A percentile compares a stretch with the other conserved stretches of the same genome.
phyloP scores from a whole-genome alignment of 1,140 invertebrate genomes.

The Brachionus rotundiformis region DNA sequence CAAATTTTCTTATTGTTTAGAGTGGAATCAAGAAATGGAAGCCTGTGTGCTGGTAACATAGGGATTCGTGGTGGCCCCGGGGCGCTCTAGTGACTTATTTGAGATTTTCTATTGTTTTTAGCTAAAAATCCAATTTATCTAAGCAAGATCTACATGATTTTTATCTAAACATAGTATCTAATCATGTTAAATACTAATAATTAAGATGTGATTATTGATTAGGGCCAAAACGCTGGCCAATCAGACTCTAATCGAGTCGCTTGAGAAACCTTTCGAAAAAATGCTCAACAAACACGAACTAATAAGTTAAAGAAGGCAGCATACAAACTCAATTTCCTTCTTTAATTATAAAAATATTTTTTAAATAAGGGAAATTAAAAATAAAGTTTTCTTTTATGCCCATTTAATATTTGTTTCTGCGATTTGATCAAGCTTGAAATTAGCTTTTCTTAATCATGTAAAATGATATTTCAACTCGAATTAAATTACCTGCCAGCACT shows the following conservation, averaged over 20 bases:
- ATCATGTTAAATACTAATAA: slow-evolving; percentile 36
- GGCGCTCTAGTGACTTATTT: slow-evolving; percentile 26
- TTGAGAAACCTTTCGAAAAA: neutral
- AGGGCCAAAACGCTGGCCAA: neutral
- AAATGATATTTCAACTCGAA: slow-evolving; percentile 37
- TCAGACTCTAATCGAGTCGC: neutral
- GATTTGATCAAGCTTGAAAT: slow-evolving; percentile 45
- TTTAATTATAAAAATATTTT: slow-evolving; percentile 10
- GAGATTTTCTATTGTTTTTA: slow-evolving; percentile 23
- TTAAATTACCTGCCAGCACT: slow-evolving; percentile 19
- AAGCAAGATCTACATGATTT: slow-evolving; percentile 24
- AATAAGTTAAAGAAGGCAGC: neutral
- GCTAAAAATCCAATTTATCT: neutral
- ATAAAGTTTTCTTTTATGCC: slow-evolving; percentile 28
- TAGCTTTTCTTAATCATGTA: slow-evolving; percentile 42
- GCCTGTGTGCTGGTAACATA: neutral
- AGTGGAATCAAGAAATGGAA: neutral
- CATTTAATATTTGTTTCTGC: slow-evolving; percentile 21
- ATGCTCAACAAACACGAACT: slow-evolving; percentile 22
- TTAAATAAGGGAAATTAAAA: slow-evolving; percentile 23
- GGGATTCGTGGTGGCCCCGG: neutral
- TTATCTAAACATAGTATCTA: slow-evolving; percentile 35
- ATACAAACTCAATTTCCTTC: slow-evolving; percentile 24
- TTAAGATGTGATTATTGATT: slow-evolving; percentile 31
- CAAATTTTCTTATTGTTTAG: neutral